Evolutionary conservation across 2,113 vertebrate species (phyloP), one percentile per base, ranked within the genome.

Genomic region (Myotis lucifugus): DNA sequence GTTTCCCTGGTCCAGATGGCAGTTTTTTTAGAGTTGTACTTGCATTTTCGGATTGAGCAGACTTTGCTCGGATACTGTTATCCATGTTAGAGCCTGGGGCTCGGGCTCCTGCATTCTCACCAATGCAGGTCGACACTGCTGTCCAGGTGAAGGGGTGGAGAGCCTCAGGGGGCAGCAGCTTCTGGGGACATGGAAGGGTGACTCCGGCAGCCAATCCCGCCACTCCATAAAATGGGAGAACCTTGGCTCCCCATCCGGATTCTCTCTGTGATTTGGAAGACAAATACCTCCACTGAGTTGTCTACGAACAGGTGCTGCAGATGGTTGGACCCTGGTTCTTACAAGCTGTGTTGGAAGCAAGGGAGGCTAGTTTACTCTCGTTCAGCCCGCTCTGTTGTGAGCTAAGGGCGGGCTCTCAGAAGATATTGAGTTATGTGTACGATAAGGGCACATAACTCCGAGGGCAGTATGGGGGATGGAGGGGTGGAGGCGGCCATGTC

Each of bases 1-100:
- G 88, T 29, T 72, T 95, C 61, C 40, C 85, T 21, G 0, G 69
- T 88, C 96, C 97, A 97, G 96, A 97, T 97, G 97, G 97, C 88
- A 54, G 8, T 50, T 66, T 91, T 88, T 85, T 67, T 48, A 64
- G 89, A 72, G 76, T 73, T 64, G 79, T 42, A 81, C 87, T 97
- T 95, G 56, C 46, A 40, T 94, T 90, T 91, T 88, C 25, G 66
- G 77, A 96, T 32, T 6, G 90, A 87, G 34, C 77, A 90, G 93
- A 87, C 85, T 95, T 90, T 70, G 46, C 78, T 85, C 0, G 0
- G 95, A 32, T 85, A 21, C 82, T 83, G 82, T 64, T 90, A 79
- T 74, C 48, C 32, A 23, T 40, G 87, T 96, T 91, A 91, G 94
- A 79, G 77, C 40, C 74, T 0, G 0, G 86, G 83, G 46, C 66